Base-by-base conservation (phyloP, 2,888 invertebrate genomes). In the Sarcophaga subvicina region DNA sequence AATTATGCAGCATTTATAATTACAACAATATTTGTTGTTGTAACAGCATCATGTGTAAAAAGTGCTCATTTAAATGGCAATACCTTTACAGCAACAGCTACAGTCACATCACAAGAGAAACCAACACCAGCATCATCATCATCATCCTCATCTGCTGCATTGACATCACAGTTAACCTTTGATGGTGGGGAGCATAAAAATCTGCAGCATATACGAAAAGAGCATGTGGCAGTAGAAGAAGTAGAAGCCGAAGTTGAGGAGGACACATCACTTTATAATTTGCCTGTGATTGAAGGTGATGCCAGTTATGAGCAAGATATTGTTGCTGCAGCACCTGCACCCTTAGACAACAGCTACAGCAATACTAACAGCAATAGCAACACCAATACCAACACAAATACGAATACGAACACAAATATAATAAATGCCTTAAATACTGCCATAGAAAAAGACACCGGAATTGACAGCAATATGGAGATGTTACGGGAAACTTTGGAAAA, bases 1-100 rank as follows among this genome's bases (percentile, higher is more conserved):
- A 92, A 91, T 89, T 92, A 90, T 85, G 90, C 89, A 60, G 88
- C 92, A 71, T 87, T 92, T 80, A 83, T 90, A 88, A 90, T 90
- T 83, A 90, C 90, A 54, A 89, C 90, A 22, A 87, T 91, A 80
- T 88, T 92, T 88, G 90, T 92, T 80, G 88, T 92, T 89, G 91
- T 92, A 80, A 90, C 92, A 70, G 91, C 90, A 72, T 91, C 90
- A 78, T 91, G 91, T 89, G 92, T 89, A 86, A 92, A 91, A 89
- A 92, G 91, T 86, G 90, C 92, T 77, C 89, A 91, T 84, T 75
- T 91, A 70, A 90, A 89, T 81, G 90, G 89, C 84, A 89, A 88
- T 83, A 88, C 86, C 60, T 64, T 83, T 25, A 47, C 81, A 70
- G 73, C 80, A 72, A 60, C 80, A 12, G 79, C 47, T 17, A 60